Evolutionary conservation across 2,888 invertebrate species (phyloP), one percentile per base, ranked within the genome.

Genomic region (Drosophila kuntzei): DNA sequence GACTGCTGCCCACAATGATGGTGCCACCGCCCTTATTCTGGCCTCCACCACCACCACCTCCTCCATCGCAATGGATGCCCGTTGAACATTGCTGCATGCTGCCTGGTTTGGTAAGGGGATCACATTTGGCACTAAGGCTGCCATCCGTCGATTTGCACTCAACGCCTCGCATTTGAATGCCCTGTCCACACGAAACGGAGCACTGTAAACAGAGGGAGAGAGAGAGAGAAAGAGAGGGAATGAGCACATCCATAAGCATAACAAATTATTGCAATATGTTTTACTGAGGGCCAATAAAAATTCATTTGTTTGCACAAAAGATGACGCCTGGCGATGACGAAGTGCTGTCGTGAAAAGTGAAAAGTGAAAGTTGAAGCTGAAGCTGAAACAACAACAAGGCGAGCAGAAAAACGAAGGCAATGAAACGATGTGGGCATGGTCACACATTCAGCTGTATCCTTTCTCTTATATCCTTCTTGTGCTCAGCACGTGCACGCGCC

Each of bases 141-240:
- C 94, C 94, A 59, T 93, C 92, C 51, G 93, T 92, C 84, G 95
- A 95, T 65, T 95, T 94, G 91, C 98, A 98, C 89, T 96, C 95
- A 53, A 98, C 96, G 34, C 95, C 95, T 16, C 98, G 94, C 22
- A 95, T 95, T 92, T 97, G 97, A 32, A 96, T 93, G 0, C 98
- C 98, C 90, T 95, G 96, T 9, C 98, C 98, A 90, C 98, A 98
- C 9, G 96, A 96, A 9, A 96, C 97, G n/a, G 98, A 98, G 91
- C 98, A 98, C 97, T 98, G 93, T 9, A 39, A 14, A n/a, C 9
- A 9, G 47, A 37, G 32, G 27, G 36, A 39, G 27, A 39, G 22
- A 20, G 50, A 14, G 34, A 32, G 36, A 29, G 20, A 22, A 11
- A 34, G 43, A 18, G 8, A 25, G 18, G 47, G n/a, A 8, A 6